A percentile compares a stretch with the other conserved stretches of the same genome.
These are phyloP conservation scores for Lobophora halterata DNA, from an alignment of 2,888 invertebrate species.

Conservation along the genomic window DNA sequence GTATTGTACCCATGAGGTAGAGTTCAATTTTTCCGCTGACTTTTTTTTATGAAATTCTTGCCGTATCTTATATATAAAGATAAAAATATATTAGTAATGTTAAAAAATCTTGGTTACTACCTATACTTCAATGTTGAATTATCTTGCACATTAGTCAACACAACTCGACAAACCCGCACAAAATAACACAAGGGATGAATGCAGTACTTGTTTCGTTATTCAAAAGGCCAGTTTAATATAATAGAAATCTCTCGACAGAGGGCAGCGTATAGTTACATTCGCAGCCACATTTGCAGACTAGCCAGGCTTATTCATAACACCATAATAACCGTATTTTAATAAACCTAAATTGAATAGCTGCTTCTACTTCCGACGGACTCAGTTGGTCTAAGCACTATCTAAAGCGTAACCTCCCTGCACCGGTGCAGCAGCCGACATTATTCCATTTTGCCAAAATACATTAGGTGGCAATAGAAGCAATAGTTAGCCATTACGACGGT, in stretches of 20 bases:
- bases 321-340: constrained; percentile 52
- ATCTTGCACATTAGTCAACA: too few species aligned
- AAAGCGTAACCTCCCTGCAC: constrained; percentile 61
- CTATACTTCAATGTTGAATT: too few species aligned
- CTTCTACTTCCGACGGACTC: constrained; percentile 47
- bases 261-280: constrained; percentile 20
- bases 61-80: too few species aligned
- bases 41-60: too few species aligned
- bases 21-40: too few species aligned
- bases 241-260: constrained; percentile 18
- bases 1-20: too few species aligned
- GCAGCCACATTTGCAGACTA: constrained; percentile 20
- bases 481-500: constrained; percentile 73
- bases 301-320: constrained; percentile 36
- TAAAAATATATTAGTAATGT: too few species aligned
- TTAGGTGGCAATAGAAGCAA: constrained; percentile 56
- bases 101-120: too few species aligned
- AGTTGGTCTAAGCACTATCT: constrained; percentile 57
- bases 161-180: constrained; percentile 1
- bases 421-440: constrained; percentile 50
- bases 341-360: constrained; percentile 60
- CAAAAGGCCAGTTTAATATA: constrained; percentile 17
- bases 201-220: constrained; percentile 17
- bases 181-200: constrained; percentile 7
- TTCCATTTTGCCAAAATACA: constrained; percentile 73